A percentile compares a stretch with the other conserved stretches of the same genome.
Evolutionary conservation across 1,140 invertebrate species (phyloP).

Genomic region (Lucilia cuprina): DNA sequence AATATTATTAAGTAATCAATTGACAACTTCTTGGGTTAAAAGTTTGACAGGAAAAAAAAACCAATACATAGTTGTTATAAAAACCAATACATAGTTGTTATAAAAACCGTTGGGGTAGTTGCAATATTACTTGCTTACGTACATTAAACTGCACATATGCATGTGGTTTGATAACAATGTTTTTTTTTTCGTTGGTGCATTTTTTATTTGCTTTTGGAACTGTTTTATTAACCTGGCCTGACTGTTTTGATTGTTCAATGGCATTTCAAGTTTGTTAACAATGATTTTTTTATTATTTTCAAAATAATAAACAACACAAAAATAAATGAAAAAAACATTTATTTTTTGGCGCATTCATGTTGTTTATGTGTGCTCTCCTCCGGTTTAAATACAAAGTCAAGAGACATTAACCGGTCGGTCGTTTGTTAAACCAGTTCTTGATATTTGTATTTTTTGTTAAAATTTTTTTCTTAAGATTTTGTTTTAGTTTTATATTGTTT

Average conservation of each 20-base stretch:
- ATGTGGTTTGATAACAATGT: not conserved
- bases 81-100: too few species aligned
- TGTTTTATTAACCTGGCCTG: not conserved
- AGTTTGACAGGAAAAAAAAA: too few species aligned
- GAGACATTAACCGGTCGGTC: conserved; percentile 25
- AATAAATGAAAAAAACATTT: not conserved
- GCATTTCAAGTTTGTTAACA: conserved; percentile 27
- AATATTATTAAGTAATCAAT: too few species aligned
- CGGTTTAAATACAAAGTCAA: conserved; percentile 20
- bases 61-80: too few species aligned
- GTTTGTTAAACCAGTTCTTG: conserved; percentile 20
- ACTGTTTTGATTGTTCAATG: conserved; percentile 25
- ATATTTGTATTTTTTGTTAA: not conserved
- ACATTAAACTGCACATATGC: not conserved
- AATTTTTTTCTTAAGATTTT: conserved; percentile 8
- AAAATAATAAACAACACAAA: not conserved
- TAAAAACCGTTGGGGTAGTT: too few species aligned
- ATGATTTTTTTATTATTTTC: conserved; percentile 4
- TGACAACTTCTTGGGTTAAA: too few species aligned
- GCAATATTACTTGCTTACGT: not conserved
- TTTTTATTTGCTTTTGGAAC: not conserved
- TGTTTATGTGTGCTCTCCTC: not conserved
- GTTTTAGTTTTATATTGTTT: not conserved
- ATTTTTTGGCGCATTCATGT: conserved; percentile 6
- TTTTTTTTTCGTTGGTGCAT: not conserved